Conservation (phyloP, 2,113 vertebrate genomes). For the Thamnophis sirtalis region DNA sequence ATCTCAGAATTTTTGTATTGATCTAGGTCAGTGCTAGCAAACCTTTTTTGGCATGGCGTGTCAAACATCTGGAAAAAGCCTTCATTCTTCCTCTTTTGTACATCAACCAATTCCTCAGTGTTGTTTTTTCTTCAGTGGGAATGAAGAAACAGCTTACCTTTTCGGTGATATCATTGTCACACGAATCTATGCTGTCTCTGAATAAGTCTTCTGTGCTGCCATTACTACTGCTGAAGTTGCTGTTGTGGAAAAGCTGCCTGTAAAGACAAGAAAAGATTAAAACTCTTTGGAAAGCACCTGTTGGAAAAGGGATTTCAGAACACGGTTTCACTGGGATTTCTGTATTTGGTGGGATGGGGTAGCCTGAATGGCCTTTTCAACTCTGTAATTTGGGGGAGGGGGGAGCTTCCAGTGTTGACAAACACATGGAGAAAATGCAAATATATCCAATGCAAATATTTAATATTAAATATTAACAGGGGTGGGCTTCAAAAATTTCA, state of each 20-base stretch:
- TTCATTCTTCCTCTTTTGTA: not conserved
- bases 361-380: not conserved
- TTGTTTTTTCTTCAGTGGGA: not conserved
- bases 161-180: slow-evolving; percentile 90
- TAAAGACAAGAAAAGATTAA: slow-evolving; percentile 46
- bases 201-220: slow-evolving; percentile 97
- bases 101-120: not conserved
- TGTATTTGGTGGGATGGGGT: not conserved
- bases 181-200: slow-evolving; percentile 93
- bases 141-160: slow-evolving; percentile 73
- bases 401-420: not conserved
- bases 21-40: not conserved
- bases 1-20: not conserved
- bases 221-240: slow-evolving; percentile 95
- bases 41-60: no score
- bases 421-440: not conserved
- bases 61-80: not conserved
- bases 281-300: slow-evolving; percentile 43
- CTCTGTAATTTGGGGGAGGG: not conserved
- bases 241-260: slow-evolving; percentile 94
- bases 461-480: not conserved
- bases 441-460: not conserved
- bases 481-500: no score
- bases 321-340: not conserved
- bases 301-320: not conserved